Conservation (phyloP, 2,888 invertebrate genomes). For the Eupsilia transversa region DNA sequence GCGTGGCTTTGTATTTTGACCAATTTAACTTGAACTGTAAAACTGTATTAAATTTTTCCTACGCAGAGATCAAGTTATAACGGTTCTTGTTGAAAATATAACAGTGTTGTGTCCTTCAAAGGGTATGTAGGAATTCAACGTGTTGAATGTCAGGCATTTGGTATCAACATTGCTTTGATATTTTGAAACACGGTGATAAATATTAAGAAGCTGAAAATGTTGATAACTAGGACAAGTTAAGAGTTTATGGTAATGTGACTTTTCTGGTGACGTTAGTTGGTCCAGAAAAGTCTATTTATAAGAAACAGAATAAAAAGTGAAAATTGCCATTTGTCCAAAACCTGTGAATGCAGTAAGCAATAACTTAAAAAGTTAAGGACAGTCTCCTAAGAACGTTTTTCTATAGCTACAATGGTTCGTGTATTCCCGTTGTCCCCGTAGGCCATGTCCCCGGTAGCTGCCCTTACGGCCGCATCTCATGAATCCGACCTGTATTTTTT, state of each 20-base stretch:
- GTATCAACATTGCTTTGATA: conserved; percentile 4
- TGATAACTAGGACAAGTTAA: neutral
- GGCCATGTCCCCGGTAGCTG: too few relatives aligned
- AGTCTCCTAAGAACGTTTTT: neutral
- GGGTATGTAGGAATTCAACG: conserved; percentile 9
- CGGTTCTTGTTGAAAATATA: neutral
- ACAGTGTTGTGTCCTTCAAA: conserved; percentile 1
- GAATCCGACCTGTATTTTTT: neutral
- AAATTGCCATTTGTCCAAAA: neutral
- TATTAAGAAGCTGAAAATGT: neutral
- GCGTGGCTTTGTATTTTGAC: neutral
- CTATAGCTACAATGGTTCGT: neutral
- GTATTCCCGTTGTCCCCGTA: too few relatives aligned
- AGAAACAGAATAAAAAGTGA: neutral
- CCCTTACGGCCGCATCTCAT: too few relatives aligned
- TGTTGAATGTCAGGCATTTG: conserved; percentile 40
- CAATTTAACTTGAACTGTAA: conserved; percentile 11
- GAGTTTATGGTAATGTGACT: neutral
- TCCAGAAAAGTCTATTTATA: neutral
- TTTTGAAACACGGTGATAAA: neutral
- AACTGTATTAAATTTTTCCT: neutral
- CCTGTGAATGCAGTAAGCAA: neutral
- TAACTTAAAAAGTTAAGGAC: neutral
- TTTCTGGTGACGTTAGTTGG: neutral
- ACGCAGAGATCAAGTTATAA: neutral